Evolutionary conservation across 2,113 vertebrate species (phyloP).

Genomic region (Benitochromis conjunctus): DNA sequence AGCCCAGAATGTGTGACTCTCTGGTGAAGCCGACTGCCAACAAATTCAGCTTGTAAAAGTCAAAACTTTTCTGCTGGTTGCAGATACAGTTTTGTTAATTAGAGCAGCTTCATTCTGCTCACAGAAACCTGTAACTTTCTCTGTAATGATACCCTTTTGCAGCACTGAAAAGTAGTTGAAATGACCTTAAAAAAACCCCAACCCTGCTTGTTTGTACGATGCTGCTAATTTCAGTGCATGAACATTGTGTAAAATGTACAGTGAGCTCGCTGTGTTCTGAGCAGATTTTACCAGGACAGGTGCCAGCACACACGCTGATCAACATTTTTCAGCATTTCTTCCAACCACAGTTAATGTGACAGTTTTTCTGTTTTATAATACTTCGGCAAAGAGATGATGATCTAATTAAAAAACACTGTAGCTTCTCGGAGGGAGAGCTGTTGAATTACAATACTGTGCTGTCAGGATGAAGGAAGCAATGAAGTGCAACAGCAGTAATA

Average conservation of each 20-base stretch:
- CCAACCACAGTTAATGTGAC: slow-evolving; percentile 20
- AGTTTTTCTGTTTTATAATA: slow-evolving; percentile 35
- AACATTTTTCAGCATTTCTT: slow-evolving; percentile 11
- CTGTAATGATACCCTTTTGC: not conserved
- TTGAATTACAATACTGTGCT: not conserved
- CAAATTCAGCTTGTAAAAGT: slow-evolving; percentile 12
- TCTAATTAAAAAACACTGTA: not conserved
- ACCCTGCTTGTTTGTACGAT: not conserved
- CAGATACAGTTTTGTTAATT: not conserved
- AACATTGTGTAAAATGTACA: not conserved
- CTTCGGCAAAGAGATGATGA: slow-evolving; percentile 19
- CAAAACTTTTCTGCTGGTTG: not conserved
- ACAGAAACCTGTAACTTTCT: not conserved
- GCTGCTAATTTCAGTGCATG: not conserved
- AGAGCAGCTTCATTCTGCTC: not conserved
- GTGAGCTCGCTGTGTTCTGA: not conserved
- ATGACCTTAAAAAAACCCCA: not conserved
- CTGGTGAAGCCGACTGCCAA: slow-evolving; percentile 35
- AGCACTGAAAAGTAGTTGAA: not conserved
- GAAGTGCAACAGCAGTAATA: not conserved
- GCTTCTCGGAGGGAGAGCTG: not conserved
- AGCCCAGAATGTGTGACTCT: slow-evolving; percentile 52
- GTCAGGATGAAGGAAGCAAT: not conserved
- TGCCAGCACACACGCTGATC: slow-evolving; percentile 41
- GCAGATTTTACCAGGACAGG: slow-evolving; percentile 18